Percentiles rank a stretch among this genome's conserved stretches.
phyloP scores from a whole-genome alignment of 2,888 invertebrate species.

The Chrysomela aeneicollis region DNA sequence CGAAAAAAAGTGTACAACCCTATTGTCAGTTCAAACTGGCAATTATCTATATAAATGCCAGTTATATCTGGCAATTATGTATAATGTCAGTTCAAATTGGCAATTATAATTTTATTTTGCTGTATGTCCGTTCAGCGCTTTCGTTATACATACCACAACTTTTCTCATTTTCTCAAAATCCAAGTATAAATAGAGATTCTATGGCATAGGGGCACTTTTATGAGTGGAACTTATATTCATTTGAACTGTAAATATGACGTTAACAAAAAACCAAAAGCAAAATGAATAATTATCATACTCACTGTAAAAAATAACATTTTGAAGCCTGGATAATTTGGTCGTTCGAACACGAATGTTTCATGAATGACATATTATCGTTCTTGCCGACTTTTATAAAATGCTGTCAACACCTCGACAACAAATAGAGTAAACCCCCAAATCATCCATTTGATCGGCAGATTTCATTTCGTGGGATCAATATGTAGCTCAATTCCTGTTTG shows the following conservation, averaged over 20 bases:
- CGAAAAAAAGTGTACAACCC: no score
- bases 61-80: no score
- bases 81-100: no score
- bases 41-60: no score
- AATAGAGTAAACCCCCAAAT: conserved; percentile 6
- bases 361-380: not conserved
- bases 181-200: no score
- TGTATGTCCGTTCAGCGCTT: no score
- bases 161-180: no score
- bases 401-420: conserved; percentile 1
- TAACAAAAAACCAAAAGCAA: not conserved
- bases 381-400: conserved; percentile 5
- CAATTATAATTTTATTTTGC: no score
- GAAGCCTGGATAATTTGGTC: not conserved
- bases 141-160: no score
- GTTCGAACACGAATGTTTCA: not conserved
- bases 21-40: no score
- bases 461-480: conserved; percentile 12
- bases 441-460: not conserved
- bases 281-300: not conserved
- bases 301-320: conserved; percentile 10
- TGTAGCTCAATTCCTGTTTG: conserved; percentile 13
- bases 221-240: not conserved
- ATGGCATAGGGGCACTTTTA: no score
- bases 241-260: not conserved